Percentiles rank a stretch among this genome's conserved stretches.
phyloP scores from a whole-genome alignment of 2,888 invertebrate species.

The Platypus cylindrus region DNA sequence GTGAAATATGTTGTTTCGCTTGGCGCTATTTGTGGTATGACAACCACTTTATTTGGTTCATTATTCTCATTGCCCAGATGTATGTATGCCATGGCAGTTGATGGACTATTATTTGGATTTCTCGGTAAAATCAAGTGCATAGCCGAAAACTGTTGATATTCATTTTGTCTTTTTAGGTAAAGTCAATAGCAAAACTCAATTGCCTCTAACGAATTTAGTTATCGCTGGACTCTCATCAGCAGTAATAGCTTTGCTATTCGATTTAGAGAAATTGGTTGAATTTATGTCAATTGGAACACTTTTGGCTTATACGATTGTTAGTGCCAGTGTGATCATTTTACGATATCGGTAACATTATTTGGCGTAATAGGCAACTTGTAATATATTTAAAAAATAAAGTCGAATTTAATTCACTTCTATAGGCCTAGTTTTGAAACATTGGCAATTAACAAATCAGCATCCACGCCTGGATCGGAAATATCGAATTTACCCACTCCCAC shows the following conservation, averaged over 20 bases:
- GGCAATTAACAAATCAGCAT: slow-evolving; percentile 20
- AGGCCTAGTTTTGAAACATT: slow-evolving; percentile 27
- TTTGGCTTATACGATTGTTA: slow-evolving; percentile 82
- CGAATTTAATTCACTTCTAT: slow-evolving; percentile 6
- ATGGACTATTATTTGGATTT: slow-evolving; percentile 73
- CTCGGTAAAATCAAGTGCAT: slow-evolving; percentile 29
- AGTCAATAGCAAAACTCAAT: slow-evolving; percentile 66
- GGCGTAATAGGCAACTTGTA: background rate
- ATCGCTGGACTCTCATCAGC: slow-evolving; percentile 68
- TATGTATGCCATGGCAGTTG: slow-evolving; percentile 83
- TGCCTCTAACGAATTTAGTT: slow-evolving; percentile 62
- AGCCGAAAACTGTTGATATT: background rate
- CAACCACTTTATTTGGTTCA: slow-evolving; percentile 74
- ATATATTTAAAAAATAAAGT: background rate
- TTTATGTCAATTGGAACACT: slow-evolving; percentile 90
- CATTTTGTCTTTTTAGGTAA: slow-evolving; percentile 39
- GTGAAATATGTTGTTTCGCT: slow-evolving; percentile 72
- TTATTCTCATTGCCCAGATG: slow-evolving; percentile 70
- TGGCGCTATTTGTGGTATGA: slow-evolving; percentile 87
- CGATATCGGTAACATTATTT: slow-evolving; percentile 41
- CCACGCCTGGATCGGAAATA: slow-evolving; percentile 31
- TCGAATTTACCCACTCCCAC: slow-evolving; percentile 31
- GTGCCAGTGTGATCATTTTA: slow-evolving; percentile 77
- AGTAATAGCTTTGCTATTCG: slow-evolving; percentile 70
- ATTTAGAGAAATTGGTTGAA: slow-evolving; percentile 80